These are phyloP conservation scores for Mermis nigrescens DNA, from an alignment of 2,888 invertebrate genomes.

Conservation along the genomic window DNA sequence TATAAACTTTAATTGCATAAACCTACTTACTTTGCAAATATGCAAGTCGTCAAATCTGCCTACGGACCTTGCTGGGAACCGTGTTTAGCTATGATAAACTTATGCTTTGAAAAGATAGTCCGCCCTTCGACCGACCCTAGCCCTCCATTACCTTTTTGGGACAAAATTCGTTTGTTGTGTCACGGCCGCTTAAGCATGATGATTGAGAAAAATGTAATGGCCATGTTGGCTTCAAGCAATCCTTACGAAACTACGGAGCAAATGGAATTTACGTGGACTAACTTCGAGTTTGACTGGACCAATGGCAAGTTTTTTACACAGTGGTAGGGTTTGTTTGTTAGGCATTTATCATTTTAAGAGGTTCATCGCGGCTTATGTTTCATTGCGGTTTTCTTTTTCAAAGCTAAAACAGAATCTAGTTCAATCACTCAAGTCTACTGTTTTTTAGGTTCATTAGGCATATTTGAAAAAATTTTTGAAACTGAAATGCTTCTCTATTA, in stretches of 20 bases:
- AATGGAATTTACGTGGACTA: conserved; percentile 89
- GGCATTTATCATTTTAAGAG: too few species aligned
- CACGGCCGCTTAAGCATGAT: conserved; percentile 79
- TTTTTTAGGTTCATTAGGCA: too few species aligned
- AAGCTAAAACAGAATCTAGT: too few species aligned
- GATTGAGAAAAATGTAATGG: conserved; percentile 45
- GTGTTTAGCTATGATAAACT: conserved; percentile 47
- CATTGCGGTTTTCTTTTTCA: too few species aligned
- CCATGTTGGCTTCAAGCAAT: conserved; percentile 76
- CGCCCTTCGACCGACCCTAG: conserved; percentile 67
- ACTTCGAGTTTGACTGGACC: conserved; percentile 84
- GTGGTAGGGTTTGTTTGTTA: conserved; percentile 3
- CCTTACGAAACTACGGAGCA: conserved; percentile 97
- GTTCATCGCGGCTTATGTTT: too few species aligned
- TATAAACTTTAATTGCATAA: too few species aligned
- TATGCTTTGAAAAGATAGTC: conserved; percentile 34
- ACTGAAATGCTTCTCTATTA: too few species aligned
- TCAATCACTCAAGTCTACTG: too few species aligned
- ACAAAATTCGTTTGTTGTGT: conserved; percentile 70
- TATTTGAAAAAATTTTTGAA: too few species aligned
- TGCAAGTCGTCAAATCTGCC: conserved; percentile 55
- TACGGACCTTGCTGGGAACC: conserved; percentile 99
- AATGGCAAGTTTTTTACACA: conserved; percentile 46
- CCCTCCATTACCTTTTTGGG: conserved; percentile 84
- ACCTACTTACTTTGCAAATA: conserved; percentile 28